These are phyloP conservation scores for Helostoma temminkii DNA, from an alignment of 2,797 vertebrate genomes.

Conservation along the genomic window DNA sequence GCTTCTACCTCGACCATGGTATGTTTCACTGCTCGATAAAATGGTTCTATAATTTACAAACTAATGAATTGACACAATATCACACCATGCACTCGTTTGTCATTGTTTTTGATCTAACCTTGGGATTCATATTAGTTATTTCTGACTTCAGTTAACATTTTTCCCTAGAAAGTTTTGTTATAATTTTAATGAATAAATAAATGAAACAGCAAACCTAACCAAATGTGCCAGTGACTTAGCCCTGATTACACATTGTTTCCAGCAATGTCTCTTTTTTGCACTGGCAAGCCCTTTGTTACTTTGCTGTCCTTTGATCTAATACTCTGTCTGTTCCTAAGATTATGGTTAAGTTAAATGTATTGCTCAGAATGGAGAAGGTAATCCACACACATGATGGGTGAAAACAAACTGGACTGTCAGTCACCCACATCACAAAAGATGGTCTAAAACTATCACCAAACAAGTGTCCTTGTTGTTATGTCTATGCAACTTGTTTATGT, in stretches of 20 bases:
- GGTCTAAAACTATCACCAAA: slow-evolving; percentile 8
- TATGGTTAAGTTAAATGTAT: slow-evolving; percentile 1
- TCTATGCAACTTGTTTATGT: slow-evolving; percentile 52
- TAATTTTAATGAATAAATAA: background rate
- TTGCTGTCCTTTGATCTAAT: background rate
- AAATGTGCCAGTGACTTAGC: background rate
- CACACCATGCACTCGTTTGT: background rate
- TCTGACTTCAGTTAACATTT: background rate
- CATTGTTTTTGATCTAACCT: background rate
- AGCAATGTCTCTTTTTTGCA: slow-evolving; percentile 7
- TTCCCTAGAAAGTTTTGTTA: slow-evolving; percentile 10
- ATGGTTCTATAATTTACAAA: background rate
- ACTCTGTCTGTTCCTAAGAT: slow-evolving; percentile 2
- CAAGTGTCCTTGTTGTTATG: slow-evolving; percentile 39
- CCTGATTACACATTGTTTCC: background rate
- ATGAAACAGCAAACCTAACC: background rate
- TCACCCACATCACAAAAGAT: slow-evolving; percentile 11
- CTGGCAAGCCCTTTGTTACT: slow-evolving; percentile 2
- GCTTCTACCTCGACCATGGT: slow-evolving; percentile 89
- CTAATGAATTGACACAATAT: background rate
- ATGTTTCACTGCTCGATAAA: slow-evolving; percentile 9
- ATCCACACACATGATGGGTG: background rate
- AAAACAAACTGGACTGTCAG: background rate
- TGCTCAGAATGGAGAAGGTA: background rate
- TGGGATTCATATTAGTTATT: background rate